These are phyloP conservation scores for Danaus chrysippus DNA, from an alignment of 2,888 invertebrate genomes.

Conservation along the genomic window DNA sequence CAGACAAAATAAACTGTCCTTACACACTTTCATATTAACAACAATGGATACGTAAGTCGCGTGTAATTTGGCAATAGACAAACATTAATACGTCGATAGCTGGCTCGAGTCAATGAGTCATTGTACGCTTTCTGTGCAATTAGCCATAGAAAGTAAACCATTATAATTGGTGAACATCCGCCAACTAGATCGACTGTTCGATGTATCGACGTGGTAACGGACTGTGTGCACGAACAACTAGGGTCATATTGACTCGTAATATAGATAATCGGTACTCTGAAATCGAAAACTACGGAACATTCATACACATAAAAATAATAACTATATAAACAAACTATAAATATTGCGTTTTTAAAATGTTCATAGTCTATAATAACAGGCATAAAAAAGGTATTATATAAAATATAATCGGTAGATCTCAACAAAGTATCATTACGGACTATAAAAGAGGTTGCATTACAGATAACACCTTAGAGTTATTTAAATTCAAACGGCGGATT, in stretches of 20 bases:
- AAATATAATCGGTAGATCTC: neutral
- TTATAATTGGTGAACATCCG: slow-evolving; percentile 60
- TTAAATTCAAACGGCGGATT: slow-evolving; percentile 36
- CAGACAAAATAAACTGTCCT: too few species aligned
- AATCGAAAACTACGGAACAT: too few species aligned
- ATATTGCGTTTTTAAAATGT: neutral
- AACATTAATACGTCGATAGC: slow-evolving; percentile 16
- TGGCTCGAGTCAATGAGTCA: slow-evolving; percentile 41
- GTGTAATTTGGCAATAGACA: slow-evolving; percentile 28
- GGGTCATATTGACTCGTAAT: slow-evolving; percentile 39
- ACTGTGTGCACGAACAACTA: slow-evolving; percentile 54
- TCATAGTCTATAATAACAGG: neutral
- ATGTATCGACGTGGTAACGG: slow-evolving; percentile 52
- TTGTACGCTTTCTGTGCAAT: slow-evolving; percentile 50
- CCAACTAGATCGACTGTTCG: slow-evolving; percentile 58
- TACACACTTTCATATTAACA: too few species aligned
- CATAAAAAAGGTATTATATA: neutral
- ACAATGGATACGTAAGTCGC: slow-evolving; percentile 14
- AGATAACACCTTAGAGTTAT: slow-evolving; percentile 3
- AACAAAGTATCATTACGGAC: neutral
- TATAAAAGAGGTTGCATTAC: slow-evolving; percentile 7
- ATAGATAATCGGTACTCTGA: neutral
- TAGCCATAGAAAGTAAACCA: slow-evolving; percentile 68
- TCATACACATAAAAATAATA: too few species aligned
- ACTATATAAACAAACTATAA: neutral